These are phyloP conservation scores for Cephus pygmeus DNA, from an alignment of 2,888 invertebrate species.

Conservation along the genomic window DNA sequence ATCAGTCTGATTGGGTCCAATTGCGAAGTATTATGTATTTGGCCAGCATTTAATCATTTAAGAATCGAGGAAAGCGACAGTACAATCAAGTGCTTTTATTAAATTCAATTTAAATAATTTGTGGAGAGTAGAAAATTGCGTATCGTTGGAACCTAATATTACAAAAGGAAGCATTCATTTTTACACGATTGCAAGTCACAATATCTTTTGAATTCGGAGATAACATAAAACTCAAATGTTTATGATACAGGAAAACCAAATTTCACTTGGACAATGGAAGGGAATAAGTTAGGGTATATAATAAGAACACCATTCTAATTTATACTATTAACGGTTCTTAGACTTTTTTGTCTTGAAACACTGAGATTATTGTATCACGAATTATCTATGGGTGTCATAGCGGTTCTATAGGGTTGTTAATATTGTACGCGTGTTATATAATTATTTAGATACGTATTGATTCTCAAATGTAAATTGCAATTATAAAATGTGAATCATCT, in stretches of 20 bases:
- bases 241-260: not conserved
- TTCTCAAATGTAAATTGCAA: not conserved
- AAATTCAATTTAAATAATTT: not conserved
- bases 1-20: not conserved
- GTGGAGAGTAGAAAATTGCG: not conserved
- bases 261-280: not conserved
- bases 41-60: not conserved
- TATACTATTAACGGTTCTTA: not conserved
- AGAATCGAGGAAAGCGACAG: not conserved
- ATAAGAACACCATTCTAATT: not conserved
- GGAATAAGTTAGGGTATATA: not conserved
- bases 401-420: not conserved
- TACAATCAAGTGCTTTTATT: not conserved
- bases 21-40: not conserved
- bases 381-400: not conserved
- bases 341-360: not conserved
- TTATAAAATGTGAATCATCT: not conserved
- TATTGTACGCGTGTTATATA: not conserved
- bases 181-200: not conserved
- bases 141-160: not conserved
- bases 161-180: not conserved
- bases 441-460: not conserved
- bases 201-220: not conserved
- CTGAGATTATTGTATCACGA: not conserved
- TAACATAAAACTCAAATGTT: not conserved